phyloP scores from a whole-genome alignment of 2,888 invertebrate genomes.

The Empis stercorea region DNA sequence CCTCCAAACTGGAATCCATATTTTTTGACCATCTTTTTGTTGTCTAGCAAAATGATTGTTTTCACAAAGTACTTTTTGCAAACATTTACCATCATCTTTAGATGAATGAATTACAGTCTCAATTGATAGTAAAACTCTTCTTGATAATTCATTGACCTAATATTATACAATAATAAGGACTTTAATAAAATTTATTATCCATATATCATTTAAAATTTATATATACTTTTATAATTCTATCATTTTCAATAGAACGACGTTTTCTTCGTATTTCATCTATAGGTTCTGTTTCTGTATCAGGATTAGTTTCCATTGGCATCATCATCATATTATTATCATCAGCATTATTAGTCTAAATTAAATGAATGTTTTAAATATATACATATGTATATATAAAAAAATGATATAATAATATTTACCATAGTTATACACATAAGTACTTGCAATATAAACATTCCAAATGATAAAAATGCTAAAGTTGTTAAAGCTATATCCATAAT shows the following conservation, averaged over 20 bases:
- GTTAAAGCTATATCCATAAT: slow-evolving; percentile 65
- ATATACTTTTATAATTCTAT: slow-evolving; percentile 11
- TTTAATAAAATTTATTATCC: no score
- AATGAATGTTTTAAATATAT: not conserved
- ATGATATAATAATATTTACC: no score
- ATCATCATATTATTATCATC: slow-evolving; percentile 27
- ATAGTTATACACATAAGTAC: slow-evolving; percentile 59
- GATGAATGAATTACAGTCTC: slow-evolving; percentile 43
- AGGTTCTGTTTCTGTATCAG: slow-evolving; percentile 12
- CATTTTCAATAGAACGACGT: slow-evolving; percentile 14
- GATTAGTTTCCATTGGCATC: slow-evolving; percentile 34
- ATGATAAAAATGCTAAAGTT: slow-evolving; percentile 66
- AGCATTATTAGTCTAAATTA: slow-evolving; percentile 17
- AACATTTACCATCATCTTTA: slow-evolving; percentile 43
- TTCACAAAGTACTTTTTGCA: slow-evolving; percentile 50
- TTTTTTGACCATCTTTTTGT: slow-evolving; percentile 42
- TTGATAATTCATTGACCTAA: slow-evolving; percentile 41
- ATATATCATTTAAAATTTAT: no score
- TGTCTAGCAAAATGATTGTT: slow-evolving; percentile 50
- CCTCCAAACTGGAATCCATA: slow-evolving; percentile 69
- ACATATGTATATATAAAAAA: no score
- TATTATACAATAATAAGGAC: no score
- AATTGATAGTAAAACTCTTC: slow-evolving; percentile 41
- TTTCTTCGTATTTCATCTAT: slow-evolving; percentile 23
- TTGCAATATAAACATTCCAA: slow-evolving; percentile 67